These are phyloP conservation scores for Sinopyrophorus schimmeli DNA, from an alignment of 2,888 invertebrate genomes.

Conservation along the genomic window DNA sequence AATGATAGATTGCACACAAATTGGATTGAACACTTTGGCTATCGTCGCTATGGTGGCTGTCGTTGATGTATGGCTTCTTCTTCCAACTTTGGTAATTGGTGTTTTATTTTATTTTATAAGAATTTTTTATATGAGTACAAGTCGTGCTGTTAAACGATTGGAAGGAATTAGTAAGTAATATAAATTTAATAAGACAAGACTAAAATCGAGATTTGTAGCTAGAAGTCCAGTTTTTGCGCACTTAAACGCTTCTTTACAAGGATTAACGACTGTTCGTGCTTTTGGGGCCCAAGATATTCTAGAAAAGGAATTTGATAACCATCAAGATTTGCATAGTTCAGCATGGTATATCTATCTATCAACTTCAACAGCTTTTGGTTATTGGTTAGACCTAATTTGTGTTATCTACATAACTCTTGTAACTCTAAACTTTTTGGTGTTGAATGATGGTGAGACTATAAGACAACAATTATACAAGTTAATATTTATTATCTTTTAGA, in stretches of 20 bases:
- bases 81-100: conserved; percentile 72
- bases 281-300: conserved; percentile 81
- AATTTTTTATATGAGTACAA: conserved; percentile 76
- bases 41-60: conserved; percentile 76
- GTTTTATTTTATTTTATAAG: conserved; percentile 75
- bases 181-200: too few relatives aligned
- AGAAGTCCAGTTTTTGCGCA: conserved; percentile 77
- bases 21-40: conserved; percentile 77
- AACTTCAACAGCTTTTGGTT: conserved; percentile 90
- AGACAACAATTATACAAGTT: too few relatives aligned
- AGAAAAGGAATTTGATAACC: conserved; percentile 76
- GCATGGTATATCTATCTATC: conserved; percentile 91
- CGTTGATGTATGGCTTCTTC: conserved; percentile 73
- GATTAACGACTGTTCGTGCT: conserved; percentile 88
- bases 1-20: conserved; percentile 66
- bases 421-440: conserved; percentile 80
- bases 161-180: conserved; percentile 76
- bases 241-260: conserved; percentile 84
- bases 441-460: conserved; percentile 65
- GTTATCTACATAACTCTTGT: conserved; percentile 84
- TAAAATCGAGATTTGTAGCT: conserved; percentile 62
- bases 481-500: conserved; percentile 40
- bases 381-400: conserved; percentile 89
- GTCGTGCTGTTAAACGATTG: conserved; percentile 78
- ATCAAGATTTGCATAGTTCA: conserved; percentile 85